A percentile compares a stretch with the other conserved stretches of the same genome.
Evolutionary conservation across 2,888 invertebrate genomes (phyloP).

Genomic region (Catocala sponsa): DNA sequence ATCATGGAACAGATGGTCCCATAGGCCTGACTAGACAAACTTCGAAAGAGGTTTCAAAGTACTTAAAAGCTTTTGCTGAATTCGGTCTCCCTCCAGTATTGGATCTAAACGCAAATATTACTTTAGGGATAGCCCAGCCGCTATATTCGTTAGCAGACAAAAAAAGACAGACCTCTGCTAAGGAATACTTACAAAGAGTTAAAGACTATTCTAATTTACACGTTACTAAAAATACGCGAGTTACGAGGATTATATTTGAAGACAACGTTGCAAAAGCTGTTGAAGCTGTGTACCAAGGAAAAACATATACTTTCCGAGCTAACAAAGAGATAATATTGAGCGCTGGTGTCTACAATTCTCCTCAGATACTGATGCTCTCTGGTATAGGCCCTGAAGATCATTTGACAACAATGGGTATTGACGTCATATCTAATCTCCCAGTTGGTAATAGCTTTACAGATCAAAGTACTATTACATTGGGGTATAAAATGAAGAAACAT

Average conservation of each 20-base stretch:
- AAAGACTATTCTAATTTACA: constrained; percentile 34
- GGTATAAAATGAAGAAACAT: constrained; percentile 22
- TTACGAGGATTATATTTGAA: constrained; percentile 31
- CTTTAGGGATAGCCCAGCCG: constrained; percentile 33
- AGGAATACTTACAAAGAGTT: constrained; percentile 25
- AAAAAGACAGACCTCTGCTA: constrained; percentile 33
- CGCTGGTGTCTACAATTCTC: constrained; percentile 35
- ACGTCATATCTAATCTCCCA: constrained; percentile 28
- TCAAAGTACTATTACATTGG: constrained; percentile 8
- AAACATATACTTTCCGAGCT: constrained; percentile 28
- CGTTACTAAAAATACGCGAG: constrained; percentile 33
- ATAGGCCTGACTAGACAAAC: constrained; percentile 32
- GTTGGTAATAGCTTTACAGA: constrained; percentile 38
- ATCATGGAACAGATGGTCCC: constrained; percentile 34
- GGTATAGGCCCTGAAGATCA: constrained; percentile 39
- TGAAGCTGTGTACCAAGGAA: constrained; percentile 9
- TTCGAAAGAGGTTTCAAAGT: constrained; percentile 11
- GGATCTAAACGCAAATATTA: constrained; percentile 33
- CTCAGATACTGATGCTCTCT: constrained; percentile 37
- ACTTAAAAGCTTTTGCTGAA: constrained; percentile 33
- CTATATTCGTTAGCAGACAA: constrained; percentile 17
- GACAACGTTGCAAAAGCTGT: constrained; percentile 31
- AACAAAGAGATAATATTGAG: constrained; percentile 37
- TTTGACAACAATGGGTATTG: constrained; percentile 26
- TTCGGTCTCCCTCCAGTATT: constrained; percentile 24